Evolutionary conservation across 2,113 vertebrate species (phyloP), one percentile per base, ranked within the genome.

Genomic region (Carassius carassius): DNA sequence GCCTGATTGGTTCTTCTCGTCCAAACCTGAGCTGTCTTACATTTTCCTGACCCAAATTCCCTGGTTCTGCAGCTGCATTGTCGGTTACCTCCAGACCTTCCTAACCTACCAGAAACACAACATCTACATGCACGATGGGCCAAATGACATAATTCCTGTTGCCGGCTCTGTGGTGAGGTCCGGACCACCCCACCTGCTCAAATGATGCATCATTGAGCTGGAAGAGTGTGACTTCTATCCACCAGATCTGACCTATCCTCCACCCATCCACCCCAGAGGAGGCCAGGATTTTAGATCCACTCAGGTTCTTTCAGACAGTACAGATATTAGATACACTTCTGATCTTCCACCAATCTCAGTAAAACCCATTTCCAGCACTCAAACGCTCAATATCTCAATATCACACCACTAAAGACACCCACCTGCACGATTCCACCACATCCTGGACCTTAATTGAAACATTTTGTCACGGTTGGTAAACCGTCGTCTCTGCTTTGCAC

Each of bases 51-150:
- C 92, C 11, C 78, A 69, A 77, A 94, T 94, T 84, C 88, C 80
- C 25, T 94, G 93, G 94, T 25, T 74, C 17, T 95, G 94, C 86
- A 78, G 14, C 89, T 94, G 94, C 73, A 83, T 89, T 44, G 90
- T 94, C 0, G 5, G 0, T 12, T 93, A 93, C 83, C 75, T 94
- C 21, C 87, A 17, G 47, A 2, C 0, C 0, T 93, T 90, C 86
- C 83, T 93, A 0, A 19, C 80, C 0, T 86, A 91, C 0, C 82
- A 91, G 19, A 85, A 75, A 0, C 0, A 0, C 35, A 86, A 77
- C 6, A 3, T 87, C 9, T 87, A 84, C 51, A 70, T 5, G 13
- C 79, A 76, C 10, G 37, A 6, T 0, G 67, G 19, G 5, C 13
- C 7, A 4, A 75, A 9, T 0, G 9, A 13, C 17, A 11, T 92